Evolutionary conservation across 2,797 vertebrate species (phyloP).

Genomic region (Paedocypris micromegethes): DNA sequence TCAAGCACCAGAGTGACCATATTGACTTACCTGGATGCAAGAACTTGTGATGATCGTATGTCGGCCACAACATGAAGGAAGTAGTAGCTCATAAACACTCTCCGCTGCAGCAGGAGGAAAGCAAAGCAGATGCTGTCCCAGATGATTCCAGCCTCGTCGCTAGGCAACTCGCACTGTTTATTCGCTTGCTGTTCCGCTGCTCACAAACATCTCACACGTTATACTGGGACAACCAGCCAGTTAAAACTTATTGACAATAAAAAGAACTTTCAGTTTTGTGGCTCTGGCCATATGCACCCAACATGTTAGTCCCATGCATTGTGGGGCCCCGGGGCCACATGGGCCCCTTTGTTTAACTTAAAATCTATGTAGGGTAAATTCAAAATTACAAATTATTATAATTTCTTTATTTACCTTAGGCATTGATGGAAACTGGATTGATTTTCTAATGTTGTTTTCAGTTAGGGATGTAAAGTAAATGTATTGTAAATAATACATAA

Average conservation of each 20-base stretch:
- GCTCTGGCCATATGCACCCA: too few relatives aligned
- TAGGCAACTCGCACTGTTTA: conserved; percentile 80
- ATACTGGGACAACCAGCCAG: neutral
- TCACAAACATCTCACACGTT: conserved; percentile 1
- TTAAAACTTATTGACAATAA: neutral
- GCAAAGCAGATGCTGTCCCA: conserved; percentile 96
- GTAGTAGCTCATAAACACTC: conserved; percentile 94
- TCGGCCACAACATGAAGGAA: conserved; percentile 91
- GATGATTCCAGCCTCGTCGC: conserved; percentile 90
- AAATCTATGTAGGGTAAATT: too few relatives aligned
- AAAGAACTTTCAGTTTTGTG: neutral
- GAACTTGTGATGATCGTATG: conserved; percentile 85
- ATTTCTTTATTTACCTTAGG: too few relatives aligned
- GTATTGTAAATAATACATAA: too few relatives aligned
- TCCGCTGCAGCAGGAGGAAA: conserved; percentile 85
- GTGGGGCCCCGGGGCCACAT: too few relatives aligned
- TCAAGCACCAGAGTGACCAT: too few relatives aligned
- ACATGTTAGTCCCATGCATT: too few relatives aligned
- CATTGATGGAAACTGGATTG: too few relatives aligned
- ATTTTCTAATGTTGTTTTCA: too few relatives aligned
- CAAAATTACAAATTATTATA: too few relatives aligned
- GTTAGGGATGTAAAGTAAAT: too few relatives aligned
- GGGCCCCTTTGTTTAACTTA: too few relatives aligned
- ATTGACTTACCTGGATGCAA: conserved; percentile 81
- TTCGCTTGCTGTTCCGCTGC: conserved; percentile 62